phyloP scores from a whole-genome alignment of 2,113 vertebrate species.

The Pteronura brasiliensis region DNA sequence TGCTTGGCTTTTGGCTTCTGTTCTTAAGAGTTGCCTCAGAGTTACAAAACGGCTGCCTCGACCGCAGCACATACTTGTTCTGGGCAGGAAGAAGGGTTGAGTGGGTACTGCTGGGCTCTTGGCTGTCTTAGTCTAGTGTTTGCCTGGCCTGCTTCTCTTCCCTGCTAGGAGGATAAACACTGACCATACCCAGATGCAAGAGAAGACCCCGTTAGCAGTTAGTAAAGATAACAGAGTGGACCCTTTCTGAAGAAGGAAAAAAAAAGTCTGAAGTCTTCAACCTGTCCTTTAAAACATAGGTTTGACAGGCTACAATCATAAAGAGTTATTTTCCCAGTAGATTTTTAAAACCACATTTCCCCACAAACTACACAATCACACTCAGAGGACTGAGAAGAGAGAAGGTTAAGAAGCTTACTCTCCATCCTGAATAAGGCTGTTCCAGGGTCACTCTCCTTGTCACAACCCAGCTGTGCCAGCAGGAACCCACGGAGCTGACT shows the following conservation, averaged over 20 bases:
- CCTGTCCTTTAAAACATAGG: neutral
- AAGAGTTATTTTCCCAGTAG: neutral
- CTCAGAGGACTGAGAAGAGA: neutral
- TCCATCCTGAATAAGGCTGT: neutral
- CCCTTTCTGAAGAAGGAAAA: neutral
- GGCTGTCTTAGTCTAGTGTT: neutral
- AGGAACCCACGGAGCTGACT: neutral
- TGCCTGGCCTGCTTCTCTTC: neutral
- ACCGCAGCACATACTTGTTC: neutral
- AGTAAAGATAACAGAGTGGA: neutral
- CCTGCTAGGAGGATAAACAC: neutral
- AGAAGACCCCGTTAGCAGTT: neutral
- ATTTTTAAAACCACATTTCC: neutral
- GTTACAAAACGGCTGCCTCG: neutral
- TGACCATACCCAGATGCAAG: neutral
- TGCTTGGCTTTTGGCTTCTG: neutral
- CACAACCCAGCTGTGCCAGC: neutral
- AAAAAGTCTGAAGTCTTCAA: neutral
- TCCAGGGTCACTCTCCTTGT: neutral
- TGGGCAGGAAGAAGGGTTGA: neutral
- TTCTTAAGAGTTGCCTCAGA: neutral
- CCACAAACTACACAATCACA: neutral
- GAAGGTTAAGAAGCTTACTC: neutral
- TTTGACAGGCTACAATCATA: neutral
- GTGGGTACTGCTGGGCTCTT: neutral